Conservation (phyloP, 1,140 invertebrate genomes). For the Pentalonia nigronervosa region DNA sequence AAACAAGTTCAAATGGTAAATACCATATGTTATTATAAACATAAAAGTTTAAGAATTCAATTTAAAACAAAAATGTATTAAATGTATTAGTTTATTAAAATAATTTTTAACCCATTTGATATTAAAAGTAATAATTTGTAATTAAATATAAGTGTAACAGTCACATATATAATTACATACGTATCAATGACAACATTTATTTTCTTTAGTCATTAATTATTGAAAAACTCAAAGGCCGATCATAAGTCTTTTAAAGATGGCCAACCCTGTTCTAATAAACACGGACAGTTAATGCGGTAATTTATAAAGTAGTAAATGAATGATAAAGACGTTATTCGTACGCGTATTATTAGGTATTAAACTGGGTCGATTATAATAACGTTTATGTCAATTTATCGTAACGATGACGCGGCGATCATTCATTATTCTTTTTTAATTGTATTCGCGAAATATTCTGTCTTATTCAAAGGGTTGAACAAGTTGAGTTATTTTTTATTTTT, state of each 20-base stretch:
- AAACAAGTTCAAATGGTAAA: not conserved
- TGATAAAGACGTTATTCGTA: not conserved
- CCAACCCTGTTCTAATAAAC: not conserved
- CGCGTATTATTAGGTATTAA: not conserved
- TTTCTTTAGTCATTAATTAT: not conserved
- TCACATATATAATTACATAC: not conserved
- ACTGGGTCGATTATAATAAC: not conserved
- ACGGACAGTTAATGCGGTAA: not conserved
- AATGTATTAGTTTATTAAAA: not conserved
- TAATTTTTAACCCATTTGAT: not conserved
- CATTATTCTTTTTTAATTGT: not conserved
- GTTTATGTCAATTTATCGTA: not conserved
- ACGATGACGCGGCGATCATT: not conserved
- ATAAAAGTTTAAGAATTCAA: not conserved
- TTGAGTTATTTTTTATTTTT: not conserved
- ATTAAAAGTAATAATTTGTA: not conserved
- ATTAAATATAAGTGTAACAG: not conserved
- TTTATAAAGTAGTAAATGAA: not conserved
- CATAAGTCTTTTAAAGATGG: not conserved
- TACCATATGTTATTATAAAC: not conserved
- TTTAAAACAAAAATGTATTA: not conserved
- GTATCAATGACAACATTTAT: not conserved
- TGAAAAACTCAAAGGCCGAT: not conserved
- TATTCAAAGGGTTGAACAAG: not conserved
- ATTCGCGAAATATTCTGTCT: not conserved